Percentiles rank a stretch among this genome's conserved stretches.
These are phyloP conservation scores for Okapia johnstoni DNA, from an alignment of 2,113 vertebrate genomes.

Conservation along the genomic window DNA sequence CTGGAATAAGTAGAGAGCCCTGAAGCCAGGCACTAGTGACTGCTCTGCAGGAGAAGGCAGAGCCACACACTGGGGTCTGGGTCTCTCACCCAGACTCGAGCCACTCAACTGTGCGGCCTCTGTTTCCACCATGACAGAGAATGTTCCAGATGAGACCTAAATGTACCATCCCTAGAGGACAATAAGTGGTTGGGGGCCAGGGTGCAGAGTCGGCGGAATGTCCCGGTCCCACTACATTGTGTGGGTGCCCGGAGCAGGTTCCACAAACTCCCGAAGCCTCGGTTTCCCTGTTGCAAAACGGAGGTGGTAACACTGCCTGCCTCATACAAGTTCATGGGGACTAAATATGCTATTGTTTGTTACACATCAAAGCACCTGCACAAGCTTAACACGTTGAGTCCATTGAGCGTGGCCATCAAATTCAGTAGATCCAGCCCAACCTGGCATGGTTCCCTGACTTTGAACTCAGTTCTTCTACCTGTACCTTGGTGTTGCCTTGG, in stretches of 20 bases:
- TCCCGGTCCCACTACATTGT: not conserved
- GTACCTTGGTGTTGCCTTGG: not conserved
- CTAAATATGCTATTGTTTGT: not conserved
- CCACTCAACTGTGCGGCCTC: not conserved
- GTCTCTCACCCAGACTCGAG: not conserved
- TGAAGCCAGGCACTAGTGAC: not conserved
- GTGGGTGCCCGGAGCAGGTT: not conserved
- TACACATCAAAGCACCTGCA: fast-evolving
- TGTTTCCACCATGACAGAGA: not conserved
- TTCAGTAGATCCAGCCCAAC: not conserved
- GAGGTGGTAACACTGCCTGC: not conserved
- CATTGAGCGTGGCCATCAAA: not conserved
- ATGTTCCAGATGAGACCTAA: not conserved
- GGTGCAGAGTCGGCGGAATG: not conserved
- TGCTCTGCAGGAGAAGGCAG: not conserved
- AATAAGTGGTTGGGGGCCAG: not conserved
- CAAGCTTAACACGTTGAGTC: fast-evolving
- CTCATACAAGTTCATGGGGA: not conserved
- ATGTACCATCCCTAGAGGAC: not conserved
- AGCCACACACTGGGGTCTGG: not conserved
- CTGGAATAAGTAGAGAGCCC: not conserved
- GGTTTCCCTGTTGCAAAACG: fast-evolving
- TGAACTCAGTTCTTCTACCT: not conserved
- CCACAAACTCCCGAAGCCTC: not conserved
- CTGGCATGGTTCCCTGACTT: not conserved